phyloP scores from a whole-genome alignment of 2,888 invertebrate species.

The Polymixis lichenea region DNA sequence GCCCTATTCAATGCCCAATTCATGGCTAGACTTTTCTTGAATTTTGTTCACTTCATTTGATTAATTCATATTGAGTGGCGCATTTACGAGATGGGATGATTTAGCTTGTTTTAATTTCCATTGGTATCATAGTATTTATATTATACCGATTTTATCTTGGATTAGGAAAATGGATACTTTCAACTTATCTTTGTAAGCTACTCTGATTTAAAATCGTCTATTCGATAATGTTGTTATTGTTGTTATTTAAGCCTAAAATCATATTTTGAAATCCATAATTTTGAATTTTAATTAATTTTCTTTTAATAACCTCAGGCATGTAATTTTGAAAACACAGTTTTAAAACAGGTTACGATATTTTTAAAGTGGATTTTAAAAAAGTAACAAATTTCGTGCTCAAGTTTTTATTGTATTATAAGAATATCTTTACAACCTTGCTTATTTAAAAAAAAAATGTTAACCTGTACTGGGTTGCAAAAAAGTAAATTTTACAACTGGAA shows the following conservation, averaged over 20 bases:
- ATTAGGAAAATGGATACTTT: neutral
- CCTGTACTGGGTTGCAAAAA: too few species aligned
- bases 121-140: neutral
- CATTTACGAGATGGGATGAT: neutral
- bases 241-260: neutral
- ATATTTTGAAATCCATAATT: neutral
- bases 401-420: slow-evolving; percentile 26
- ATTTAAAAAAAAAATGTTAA: too few species aligned
- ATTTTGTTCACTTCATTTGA: neutral
- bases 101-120: neutral
- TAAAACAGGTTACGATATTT: neutral
- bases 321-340: neutral
- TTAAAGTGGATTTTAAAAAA: slow-evolving; percentile 17
- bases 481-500: neutral
- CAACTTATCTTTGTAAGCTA: neutral
- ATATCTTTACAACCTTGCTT: neutral
- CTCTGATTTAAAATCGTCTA: neutral
- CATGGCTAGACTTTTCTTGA: neutral
- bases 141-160: neutral
- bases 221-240: slow-evolving; percentile 8
- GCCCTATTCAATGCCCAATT: too few species aligned
- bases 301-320: neutral
- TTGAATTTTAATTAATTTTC: neutral
- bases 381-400: slow-evolving; percentile 2
- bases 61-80: neutral